These are phyloP conservation scores for Nasua narica DNA, from an alignment of 2,797 vertebrate species.

Conservation along the genomic window DNA sequence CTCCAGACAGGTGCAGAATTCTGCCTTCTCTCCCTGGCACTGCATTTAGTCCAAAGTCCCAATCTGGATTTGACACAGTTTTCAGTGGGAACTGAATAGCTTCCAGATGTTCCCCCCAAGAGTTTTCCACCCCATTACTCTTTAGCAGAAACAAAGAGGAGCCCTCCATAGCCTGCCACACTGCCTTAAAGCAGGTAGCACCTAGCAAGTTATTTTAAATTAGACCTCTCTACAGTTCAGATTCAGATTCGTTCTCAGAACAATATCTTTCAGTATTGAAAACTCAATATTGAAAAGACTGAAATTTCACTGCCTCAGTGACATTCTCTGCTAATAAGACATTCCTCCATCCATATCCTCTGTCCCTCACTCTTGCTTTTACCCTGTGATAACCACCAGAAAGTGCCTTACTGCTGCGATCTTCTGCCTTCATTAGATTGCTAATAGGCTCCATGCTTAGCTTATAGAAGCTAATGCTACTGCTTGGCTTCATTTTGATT, in stretches of 20 bases:
- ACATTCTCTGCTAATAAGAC: not conserved
- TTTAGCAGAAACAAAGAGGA: slow-evolving; percentile 27
- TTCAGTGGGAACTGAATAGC: slow-evolving; percentile 21
- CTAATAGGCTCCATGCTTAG: not conserved
- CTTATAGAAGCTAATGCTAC: not conserved
- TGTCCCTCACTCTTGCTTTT: not conserved
- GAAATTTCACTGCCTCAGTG: not conserved
- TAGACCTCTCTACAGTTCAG: not conserved
- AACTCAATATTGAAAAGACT: not conserved
- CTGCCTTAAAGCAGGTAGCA: not conserved
- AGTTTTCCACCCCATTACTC: slow-evolving; percentile 43
- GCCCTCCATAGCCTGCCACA: not conserved
- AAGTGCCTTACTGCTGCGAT: slow-evolving; percentile 19
- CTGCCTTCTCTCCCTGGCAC: not conserved
- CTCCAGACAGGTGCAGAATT: slow-evolving; percentile 6
- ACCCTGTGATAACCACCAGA: not conserved
- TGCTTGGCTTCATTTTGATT: slow-evolving; percentile 39
- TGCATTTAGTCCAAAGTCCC: slow-evolving; percentile 18
- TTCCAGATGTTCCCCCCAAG: slow-evolving; percentile 23
- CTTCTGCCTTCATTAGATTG: slow-evolving; percentile 26
- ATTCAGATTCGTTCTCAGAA: not conserved
- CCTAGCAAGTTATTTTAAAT: not conserved
- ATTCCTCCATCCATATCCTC: not conserved
- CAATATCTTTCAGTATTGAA: not conserved
- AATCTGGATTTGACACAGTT: slow-evolving; percentile 43